Evolutionary conservation across 2,797 vertebrate species (phyloP).

Genomic region (Mycteria americana): DNA sequence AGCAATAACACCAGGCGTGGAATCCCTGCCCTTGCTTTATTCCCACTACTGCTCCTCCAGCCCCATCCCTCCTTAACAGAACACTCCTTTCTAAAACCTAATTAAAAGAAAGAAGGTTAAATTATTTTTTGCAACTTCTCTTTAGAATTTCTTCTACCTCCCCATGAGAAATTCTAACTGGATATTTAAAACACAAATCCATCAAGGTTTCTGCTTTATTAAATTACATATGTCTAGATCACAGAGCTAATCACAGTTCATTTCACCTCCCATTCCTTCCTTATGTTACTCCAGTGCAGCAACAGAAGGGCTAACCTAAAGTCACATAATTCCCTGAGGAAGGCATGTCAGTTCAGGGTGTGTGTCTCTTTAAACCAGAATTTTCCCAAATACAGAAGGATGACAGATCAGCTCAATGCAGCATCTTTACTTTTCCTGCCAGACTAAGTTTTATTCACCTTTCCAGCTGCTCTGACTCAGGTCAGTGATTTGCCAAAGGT

Average conservation of each 20-base stretch:
- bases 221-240: background rate
- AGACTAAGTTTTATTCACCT: constrained; percentile 17
- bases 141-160: background rate
- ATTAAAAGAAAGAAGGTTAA: background rate
- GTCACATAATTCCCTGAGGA: background rate
- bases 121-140: background rate
- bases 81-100: background rate
- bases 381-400: constrained; percentile 1
- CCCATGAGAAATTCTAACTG: background rate
- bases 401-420: background rate
- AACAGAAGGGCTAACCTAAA: background rate
- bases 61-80: background rate
- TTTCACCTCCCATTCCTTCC: background rate
- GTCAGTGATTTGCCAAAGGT: constrained; percentile 52
- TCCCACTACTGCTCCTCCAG: background rate
- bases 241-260: background rate
- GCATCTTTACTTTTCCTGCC: constrained; percentile 17
- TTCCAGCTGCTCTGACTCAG: constrained; percentile 54
- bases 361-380: constrained; percentile 15
- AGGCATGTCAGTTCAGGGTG: background rate
- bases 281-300: background rate
- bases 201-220: background rate
- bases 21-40: background rate
- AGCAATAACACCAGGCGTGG: background rate
- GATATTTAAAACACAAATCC: background rate